phyloP scores from a whole-genome alignment of 2,888 invertebrate genomes.

The Noctua fimbriata region DNA sequence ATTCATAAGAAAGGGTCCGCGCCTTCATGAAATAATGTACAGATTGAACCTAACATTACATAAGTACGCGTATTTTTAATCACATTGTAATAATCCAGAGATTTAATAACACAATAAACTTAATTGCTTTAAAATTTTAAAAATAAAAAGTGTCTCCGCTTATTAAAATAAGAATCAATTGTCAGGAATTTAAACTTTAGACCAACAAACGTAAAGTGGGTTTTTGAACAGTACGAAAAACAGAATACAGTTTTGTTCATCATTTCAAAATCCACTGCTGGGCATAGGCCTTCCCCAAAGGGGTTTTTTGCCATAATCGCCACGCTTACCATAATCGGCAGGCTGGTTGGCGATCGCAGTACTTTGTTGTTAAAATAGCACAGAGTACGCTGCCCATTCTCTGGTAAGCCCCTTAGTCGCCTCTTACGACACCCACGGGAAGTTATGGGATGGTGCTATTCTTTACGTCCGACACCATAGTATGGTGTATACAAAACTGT shows the following conservation, averaged over 20 bases:
- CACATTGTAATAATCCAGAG: slow-evolving; percentile 19
- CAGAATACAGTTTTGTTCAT: too few species aligned
- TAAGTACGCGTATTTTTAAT: slow-evolving; percentile 42
- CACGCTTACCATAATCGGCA: too few species aligned
- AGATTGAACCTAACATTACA: slow-evolving; percentile 40
- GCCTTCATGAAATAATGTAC: slow-evolving; percentile 39
- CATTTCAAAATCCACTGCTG: too few species aligned
- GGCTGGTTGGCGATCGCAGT: too few species aligned
- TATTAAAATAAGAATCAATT: background rate
- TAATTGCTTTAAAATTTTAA: too few species aligned
- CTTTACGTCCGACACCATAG: background rate
- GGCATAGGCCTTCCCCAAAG: too few species aligned
- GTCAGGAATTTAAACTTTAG: background rate
- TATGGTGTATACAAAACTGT: too few species aligned
- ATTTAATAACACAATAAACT: background rate
- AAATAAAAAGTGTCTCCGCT: background rate
- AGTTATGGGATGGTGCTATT: background rate
- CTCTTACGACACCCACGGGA: background rate
- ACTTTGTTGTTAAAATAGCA: too few species aligned
- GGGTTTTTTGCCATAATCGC: too few species aligned
- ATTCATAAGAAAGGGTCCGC: slow-evolving; percentile 53
- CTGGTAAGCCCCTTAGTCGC: slow-evolving; percentile 1
- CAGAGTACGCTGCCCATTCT: background rate
- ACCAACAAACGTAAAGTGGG: background rate
- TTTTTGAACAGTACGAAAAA: slow-evolving; percentile 1